Conservation (phyloP, 2,113 vertebrate species). For the Ammodytes dubius region DNA sequence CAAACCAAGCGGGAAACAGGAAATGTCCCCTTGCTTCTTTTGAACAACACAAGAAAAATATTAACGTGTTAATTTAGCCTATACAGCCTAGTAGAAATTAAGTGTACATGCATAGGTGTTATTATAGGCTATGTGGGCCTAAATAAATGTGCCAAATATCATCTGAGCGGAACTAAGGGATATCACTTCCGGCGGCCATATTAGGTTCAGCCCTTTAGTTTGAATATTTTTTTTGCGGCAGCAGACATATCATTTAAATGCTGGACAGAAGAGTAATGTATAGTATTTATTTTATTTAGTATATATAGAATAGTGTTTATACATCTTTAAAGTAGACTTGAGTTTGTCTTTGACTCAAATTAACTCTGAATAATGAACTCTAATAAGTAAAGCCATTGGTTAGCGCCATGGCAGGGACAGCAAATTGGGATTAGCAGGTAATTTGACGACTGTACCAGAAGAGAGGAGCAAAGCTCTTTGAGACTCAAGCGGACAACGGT, state of each 20-base stretch:
- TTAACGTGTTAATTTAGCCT: neutral
- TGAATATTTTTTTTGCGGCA: neutral
- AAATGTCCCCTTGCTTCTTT: neutral
- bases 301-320: neutral
- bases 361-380: too few species aligned
- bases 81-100: neutral
- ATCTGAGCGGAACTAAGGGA: neutral
- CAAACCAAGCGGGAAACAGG: neutral
- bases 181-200: neutral
- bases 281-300: too few species aligned
- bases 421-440: neutral
- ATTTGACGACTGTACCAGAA: too few species aligned
- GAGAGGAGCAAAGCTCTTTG: too few species aligned
- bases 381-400: neutral
- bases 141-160: neutral
- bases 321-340: neutral
- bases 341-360: neutral
- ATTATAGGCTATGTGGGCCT: too few species aligned
- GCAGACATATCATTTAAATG: neutral
- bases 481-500: too few species aligned
- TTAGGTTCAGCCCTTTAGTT: neutral
- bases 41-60: neutral
- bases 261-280: neutral
- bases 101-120: neutral
- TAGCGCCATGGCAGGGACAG: neutral